Conservation (phyloP, 1,140 invertebrate genomes). For the Nixonia krombeini region DNA sequence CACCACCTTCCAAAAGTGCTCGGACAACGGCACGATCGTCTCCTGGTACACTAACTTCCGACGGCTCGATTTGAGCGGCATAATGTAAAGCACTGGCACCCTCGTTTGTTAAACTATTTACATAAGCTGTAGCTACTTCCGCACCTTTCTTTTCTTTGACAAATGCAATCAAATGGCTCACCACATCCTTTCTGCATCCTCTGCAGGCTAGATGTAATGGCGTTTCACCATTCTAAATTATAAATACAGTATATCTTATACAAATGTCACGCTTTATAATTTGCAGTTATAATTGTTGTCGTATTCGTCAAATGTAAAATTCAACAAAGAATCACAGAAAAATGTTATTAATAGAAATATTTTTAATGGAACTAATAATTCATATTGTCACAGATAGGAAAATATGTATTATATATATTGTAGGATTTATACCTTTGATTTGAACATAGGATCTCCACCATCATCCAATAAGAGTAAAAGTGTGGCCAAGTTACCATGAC, state of each 20-base stretch:
- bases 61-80: conserved; percentile 84
- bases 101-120: conserved; percentile 88
- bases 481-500: conserved; percentile 89
- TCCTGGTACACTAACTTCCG: conserved; percentile 80
- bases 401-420: not conserved
- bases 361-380: too few species aligned
- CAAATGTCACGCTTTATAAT: too few species aligned
- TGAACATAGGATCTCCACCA: conserved; percentile 89
- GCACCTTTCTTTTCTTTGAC: conserved; percentile 82
- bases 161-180: conserved; percentile 87
- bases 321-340: too few species aligned
- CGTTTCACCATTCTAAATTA: conserved; percentile 90
- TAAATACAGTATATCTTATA: conserved; percentile 4
- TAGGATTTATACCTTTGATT: conserved; percentile 85
- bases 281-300: too few species aligned
- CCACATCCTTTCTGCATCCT: conserved; percentile 88
- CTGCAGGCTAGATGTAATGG: conserved; percentile 92
- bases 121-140: conserved; percentile 80
- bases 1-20: conserved; percentile 89
- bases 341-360: too few species aligned
- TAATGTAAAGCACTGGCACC: conserved; percentile 96
- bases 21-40: conserved; percentile 93
- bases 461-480: conserved; percentile 90
- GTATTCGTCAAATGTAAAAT: too few species aligned
- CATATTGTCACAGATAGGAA: too few species aligned